phyloP scores from a whole-genome alignment of 2,888 invertebrate genomes.

The Volucella bombylans region DNA sequence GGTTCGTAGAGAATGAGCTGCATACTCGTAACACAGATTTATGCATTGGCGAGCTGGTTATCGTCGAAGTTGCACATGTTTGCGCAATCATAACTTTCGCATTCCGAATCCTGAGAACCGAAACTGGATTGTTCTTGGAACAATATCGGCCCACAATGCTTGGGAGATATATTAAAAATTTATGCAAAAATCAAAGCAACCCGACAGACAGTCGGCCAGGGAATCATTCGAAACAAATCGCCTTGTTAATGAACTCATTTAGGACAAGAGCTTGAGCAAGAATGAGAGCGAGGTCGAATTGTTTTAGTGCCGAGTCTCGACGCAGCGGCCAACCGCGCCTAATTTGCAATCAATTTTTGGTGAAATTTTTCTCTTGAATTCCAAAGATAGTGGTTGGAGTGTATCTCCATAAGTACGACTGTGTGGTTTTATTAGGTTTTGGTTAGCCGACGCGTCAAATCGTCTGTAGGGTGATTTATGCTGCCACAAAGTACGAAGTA shows the following conservation, averaged over 20 bases:
- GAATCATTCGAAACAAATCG: conserved; percentile 71
- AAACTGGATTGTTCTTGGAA: conserved; percentile 54
- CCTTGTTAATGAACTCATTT: conserved; percentile 71
- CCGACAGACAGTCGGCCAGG: conserved; percentile 39
- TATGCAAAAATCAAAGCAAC: conserved; percentile 72
- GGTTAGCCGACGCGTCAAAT: conserved; percentile 60
- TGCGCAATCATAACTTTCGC: conserved; percentile 36
- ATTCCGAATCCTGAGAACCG: conserved; percentile 24
- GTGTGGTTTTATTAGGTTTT: conserved; percentile 17
- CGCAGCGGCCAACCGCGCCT: conserved; percentile 21
- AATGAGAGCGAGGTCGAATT: conserved; percentile 31
- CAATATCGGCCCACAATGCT: conserved; percentile 41
- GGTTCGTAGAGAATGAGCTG: conserved; percentile 21
- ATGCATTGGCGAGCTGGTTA: conserved; percentile 54
- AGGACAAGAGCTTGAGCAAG: conserved; percentile 5
- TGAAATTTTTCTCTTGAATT: conserved; percentile 16
- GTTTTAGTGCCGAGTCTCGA: conserved; percentile 38
- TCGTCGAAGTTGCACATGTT: conserved; percentile 14
- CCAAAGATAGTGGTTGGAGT: conserved; percentile 36
- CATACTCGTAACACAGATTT: conserved; percentile 44
- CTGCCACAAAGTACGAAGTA: conserved; percentile 25
- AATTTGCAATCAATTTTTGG: conserved; percentile 66
- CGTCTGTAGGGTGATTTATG: conserved; percentile 65
- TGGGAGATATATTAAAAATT: conserved; percentile 69
- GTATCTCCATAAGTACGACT: conserved; percentile 11